Evolutionary conservation across 2,113 vertebrate species (phyloP).

Genomic region (Petrocephalus microphthalmus): DNA sequence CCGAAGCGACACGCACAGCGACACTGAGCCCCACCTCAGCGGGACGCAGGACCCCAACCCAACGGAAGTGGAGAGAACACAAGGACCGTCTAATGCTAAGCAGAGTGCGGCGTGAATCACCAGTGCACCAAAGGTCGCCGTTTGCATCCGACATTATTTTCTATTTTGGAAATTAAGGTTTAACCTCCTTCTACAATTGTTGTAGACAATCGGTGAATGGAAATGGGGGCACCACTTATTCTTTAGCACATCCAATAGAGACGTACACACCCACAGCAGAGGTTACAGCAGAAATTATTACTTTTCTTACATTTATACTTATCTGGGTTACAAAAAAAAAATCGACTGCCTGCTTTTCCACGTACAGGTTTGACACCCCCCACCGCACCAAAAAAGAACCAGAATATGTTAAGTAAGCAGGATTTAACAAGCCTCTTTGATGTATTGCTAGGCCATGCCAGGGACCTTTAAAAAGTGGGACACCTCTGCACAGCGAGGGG

Average conservation of each 20-base stretch:
- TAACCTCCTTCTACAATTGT: background rate
- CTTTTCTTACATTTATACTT: background rate
- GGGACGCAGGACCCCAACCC: background rate
- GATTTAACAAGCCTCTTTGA: constrained; percentile 8
- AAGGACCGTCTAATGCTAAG: background rate
- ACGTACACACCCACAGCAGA: background rate
- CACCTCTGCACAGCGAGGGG: background rate
- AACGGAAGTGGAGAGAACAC: background rate
- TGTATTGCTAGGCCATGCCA: background rate
- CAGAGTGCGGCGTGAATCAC: background rate
- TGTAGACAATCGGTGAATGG: background rate
- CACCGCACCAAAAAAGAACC: background rate
- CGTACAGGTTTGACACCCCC: background rate
- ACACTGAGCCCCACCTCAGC: background rate
- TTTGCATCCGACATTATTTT: background rate
- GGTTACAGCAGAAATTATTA: background rate
- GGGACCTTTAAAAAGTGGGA: constrained; percentile 8
- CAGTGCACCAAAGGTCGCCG: background rate
- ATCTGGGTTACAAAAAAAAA: constrained; percentile 1
- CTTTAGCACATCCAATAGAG: background rate
- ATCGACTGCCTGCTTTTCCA: background rate
- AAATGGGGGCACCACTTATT: background rate
- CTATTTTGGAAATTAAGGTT: background rate
- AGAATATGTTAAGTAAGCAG: background rate
- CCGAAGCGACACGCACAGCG: background rate